Percentiles rank a stretch among this genome's conserved stretches.
Evolutionary conservation across 2,888 invertebrate species (phyloP).

Genomic region (Azorinus chamasolen): DNA sequence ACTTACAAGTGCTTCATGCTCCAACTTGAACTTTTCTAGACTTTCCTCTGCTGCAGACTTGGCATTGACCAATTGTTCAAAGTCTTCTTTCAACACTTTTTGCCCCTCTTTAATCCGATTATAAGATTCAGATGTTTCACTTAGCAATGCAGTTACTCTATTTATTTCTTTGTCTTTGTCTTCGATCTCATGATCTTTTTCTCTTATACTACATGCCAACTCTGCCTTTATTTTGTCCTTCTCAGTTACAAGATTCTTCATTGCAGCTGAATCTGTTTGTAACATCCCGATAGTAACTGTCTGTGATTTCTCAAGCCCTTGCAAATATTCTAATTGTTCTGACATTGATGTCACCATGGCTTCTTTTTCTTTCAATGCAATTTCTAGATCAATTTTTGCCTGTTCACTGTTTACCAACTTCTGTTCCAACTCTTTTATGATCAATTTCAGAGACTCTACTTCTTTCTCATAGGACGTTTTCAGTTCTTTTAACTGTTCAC

Average conservation of each 20-base stretch:
- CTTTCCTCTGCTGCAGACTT: conserved; percentile 1
- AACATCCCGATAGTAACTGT: conserved; percentile 27
- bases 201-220: conserved; percentile 30
- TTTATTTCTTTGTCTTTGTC: too few relatives aligned
- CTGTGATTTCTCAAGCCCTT: conserved; percentile 28
- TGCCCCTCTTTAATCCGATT: too few relatives aligned
- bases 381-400: conserved; percentile 44
- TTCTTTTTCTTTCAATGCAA: conserved; percentile 40
- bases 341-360: conserved; percentile 31
- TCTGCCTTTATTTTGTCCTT: conserved; percentile 27
- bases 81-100: conserved; percentile 10
- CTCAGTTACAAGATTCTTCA: conserved; percentile 33
- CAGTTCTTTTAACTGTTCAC: conserved; percentile 1
- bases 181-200: conserved; percentile 27
- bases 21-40: conserved; percentile 5
- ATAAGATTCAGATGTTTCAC: too few relatives aligned
- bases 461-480: conserved; percentile 5
- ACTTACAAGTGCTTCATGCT: conserved; percentile 17
- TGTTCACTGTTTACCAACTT: conserved; percentile 19
- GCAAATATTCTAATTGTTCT: conserved; percentile 47
- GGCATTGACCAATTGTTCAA: not conserved
- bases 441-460: conserved; percentile 1
- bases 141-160: too few relatives aligned
- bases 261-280: conserved; percentile 26
- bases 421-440: conserved; percentile 4